A percentile compares a stretch with the other conserved stretches of the same genome.
Evolutionary conservation across 2,113 vertebrate species (phyloP).

Genomic region (Struthio camelus): DNA sequence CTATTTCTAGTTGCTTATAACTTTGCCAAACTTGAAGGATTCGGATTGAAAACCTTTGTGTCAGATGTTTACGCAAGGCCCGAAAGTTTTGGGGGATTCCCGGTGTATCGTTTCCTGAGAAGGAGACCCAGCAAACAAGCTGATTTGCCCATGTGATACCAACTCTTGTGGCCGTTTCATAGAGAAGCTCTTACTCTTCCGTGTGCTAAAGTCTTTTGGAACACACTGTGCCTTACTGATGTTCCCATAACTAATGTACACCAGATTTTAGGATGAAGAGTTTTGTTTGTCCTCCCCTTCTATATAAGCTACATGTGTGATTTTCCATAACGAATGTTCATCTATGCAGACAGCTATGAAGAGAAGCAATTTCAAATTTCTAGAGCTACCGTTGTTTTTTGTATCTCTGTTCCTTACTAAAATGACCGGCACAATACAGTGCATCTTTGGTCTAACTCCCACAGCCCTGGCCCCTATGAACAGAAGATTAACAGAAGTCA

Average conservation of each 20-base stretch:
- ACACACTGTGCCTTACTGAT: not conserved
- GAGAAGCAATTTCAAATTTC: not conserved
- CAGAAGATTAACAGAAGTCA: not conserved
- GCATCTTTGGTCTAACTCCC: not conserved
- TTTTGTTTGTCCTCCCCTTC: not conserved
- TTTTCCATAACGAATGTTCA: not conserved
- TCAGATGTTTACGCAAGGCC: not conserved
- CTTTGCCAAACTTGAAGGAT: not conserved
- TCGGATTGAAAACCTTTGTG: not conserved
- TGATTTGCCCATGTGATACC: not conserved
- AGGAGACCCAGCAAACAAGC: not conserved
- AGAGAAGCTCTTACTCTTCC: not conserved
- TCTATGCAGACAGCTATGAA: not conserved
- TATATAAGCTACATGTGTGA: not conserved
- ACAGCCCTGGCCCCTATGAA: not conserved
- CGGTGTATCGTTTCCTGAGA: not conserved
- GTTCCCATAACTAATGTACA: not conserved
- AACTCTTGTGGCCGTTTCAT: not conserved
- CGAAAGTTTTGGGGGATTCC: not conserved
- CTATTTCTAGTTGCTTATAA: not conserved
- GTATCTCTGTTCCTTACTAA: not conserved
- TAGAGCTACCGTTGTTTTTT: not conserved
- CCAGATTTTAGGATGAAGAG: not conserved
- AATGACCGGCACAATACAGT: not conserved
- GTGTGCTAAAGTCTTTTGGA: not conserved